Base-by-base conservation (phyloP, 2,888 invertebrate genomes). In the Graphium colonna region DNA sequence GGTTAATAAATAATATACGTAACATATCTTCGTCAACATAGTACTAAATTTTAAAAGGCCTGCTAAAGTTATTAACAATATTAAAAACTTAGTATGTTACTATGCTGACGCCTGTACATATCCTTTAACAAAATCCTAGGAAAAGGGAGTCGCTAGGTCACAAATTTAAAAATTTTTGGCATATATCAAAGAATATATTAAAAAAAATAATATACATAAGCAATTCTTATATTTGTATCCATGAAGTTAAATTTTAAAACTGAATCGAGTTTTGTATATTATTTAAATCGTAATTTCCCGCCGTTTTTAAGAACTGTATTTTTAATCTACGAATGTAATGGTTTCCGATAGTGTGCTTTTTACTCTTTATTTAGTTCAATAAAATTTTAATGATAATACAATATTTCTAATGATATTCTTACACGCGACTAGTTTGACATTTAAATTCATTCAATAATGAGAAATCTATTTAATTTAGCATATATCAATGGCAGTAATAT, bases 41-140 rank as follows among this genome's bases (percentile, higher is more conserved):
- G 46, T 40, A 54, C 58, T 59, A 52, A 47, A 45, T 41, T 16
- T 31, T 43, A n/a, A 41, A 26, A 26, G 28, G 28, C 45, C 18
- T 51, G 44, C 15, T 36, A 42, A 48, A 41, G 44, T 18, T 28
- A 48, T 38, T 48, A 52, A 52, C 33, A 41, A 28, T 42, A 31
- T 53, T 44, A 16, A 55, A 48, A 36, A 12, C 36, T 36, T 36
- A 41, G 15, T 36, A 41, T 16, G 18, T 31, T 46, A 59, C 58
- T 52, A 56, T 57, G 57, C 62, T 71, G 73, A 71, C 67, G 68
- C 75, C 74, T 79, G 68, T 79, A 81, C 74, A 75, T 62, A 63
- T 68, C 10, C 65, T 58, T 63, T 75, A 84, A 83, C 81, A 68
- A 79, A 86, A 85, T 85, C 86, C 86, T 84, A 87, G 86, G 82